Evolutionary conservation across 64 coral and sea anemone genomes (phyloP), one percentile per base, ranked within the genome.

Genomic region (Anthopleura sola): DNA sequence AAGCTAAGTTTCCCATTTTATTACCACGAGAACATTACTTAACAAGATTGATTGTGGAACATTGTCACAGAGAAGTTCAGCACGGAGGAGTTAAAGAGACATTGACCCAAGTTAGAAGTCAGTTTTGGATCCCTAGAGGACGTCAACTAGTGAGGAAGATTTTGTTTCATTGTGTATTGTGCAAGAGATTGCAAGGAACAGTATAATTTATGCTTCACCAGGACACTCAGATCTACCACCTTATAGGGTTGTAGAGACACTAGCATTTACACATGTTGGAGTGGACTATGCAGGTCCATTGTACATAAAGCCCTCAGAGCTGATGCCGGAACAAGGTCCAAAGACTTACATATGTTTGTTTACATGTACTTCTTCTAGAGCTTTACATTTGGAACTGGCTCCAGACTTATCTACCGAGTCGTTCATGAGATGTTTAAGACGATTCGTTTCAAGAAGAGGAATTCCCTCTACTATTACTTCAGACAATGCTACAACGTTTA

Each of bases 401-500:
- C 12, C 54, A 37, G 83, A 85, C 83, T 33, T 85, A 7, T 64
- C 56, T 0, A 32, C 82, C 28, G 58, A 60, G 10, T 31, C 83
- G 58, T 68, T 85, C 18, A 3, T 58, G 7, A 38, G 60, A 28
- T 86, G 85, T 36, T 75, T 86, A 5, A 44, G 62, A 21, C 4
- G 49, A 75, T 87, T 56, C 10, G 48, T 36, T 19, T 36, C 68
- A 5, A 87, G 85, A 8, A 74, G 71, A 78, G 74, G 85, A 33
- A 57, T 21, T 20, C 50, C 68, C 71, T 24, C 85, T 1, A 34
- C 38, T 9, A 87, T 87, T 24, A 55, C 36, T 20, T 78, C 60
- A 36, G 84, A 86, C 46, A 86, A 89, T 83, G 84, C 90, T 38
- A 92, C 92, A 44, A 92, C 87, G 37, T 96, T 92, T 91, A 85